Conservation (phyloP, 2,797 vertebrate genomes). For the Enteromius unitaeniatus region DNA sequence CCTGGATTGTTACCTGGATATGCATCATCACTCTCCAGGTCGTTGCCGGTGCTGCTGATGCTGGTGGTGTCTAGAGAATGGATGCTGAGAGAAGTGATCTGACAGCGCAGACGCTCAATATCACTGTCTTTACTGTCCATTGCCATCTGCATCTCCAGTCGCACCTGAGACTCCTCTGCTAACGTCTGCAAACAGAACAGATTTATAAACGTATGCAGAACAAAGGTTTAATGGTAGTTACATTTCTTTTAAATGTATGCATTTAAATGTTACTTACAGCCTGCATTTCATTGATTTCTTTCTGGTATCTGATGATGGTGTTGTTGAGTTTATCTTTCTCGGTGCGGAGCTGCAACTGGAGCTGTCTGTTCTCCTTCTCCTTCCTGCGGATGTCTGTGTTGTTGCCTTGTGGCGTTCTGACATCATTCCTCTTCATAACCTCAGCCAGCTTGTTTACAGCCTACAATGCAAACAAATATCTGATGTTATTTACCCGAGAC, state of each 20-base stretch:
- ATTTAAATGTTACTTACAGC: constrained; percentile 83
- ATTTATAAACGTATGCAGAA: neutral
- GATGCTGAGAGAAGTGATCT: constrained; percentile 89
- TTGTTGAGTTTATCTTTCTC: constrained; percentile 90
- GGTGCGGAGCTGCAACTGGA: constrained; percentile 91
- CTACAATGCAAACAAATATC: constrained; percentile 68
- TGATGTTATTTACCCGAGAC: neutral
- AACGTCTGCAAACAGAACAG: constrained; percentile 79
- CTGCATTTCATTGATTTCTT: constrained; percentile 97
- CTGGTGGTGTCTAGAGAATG: constrained; percentile 91
- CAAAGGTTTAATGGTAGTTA: neutral
- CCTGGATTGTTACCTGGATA: constrained; percentile 85
- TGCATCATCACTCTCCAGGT: constrained; percentile 87
- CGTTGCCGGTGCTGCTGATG: constrained; percentile 87
- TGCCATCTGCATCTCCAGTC: constrained; percentile 95
- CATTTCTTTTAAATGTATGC: neutral
- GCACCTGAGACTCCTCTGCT: constrained; percentile 90
- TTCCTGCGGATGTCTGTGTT: constrained; percentile 90
- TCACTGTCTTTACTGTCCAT: constrained; percentile 98
- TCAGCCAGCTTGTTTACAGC: constrained; percentile 96
- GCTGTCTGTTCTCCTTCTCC: constrained; percentile 94
- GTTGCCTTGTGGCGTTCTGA: constrained; percentile 75
- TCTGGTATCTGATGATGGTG: constrained; percentile 95
- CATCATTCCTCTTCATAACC: constrained; percentile 90
- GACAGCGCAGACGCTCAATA: constrained; percentile 94